Conservation (phyloP, 2,888 invertebrate species). For the Unio delphinus region DNA sequence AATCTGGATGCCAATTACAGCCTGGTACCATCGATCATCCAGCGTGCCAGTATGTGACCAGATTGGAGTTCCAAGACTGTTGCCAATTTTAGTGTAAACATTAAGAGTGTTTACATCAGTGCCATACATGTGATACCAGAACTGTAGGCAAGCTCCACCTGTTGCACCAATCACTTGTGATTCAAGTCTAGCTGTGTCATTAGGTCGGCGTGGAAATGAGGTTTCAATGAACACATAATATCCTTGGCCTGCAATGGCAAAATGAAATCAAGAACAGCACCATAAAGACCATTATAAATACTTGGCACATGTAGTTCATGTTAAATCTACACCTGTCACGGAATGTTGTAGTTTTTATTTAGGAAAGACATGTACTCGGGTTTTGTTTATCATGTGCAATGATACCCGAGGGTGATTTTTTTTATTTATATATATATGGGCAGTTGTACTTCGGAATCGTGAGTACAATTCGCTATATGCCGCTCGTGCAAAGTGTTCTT, state of each 20-base stretch:
- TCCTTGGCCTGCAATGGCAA: slow-evolving; percentile 65
- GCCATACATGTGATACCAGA: slow-evolving; percentile 68
- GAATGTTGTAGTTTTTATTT: too few relatives aligned
- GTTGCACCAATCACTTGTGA: slow-evolving; percentile 39
- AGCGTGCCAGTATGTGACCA: slow-evolving; percentile 57
- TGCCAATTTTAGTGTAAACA: slow-evolving; percentile 47
- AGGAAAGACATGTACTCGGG: too few relatives aligned
- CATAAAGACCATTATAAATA: too few relatives aligned
- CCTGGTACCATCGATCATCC: slow-evolving; percentile 56
- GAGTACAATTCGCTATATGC: too few relatives aligned
- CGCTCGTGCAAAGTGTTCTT: too few relatives aligned
- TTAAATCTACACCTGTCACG: too few relatives aligned
- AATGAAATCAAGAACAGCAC: background rate
- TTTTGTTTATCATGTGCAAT: too few relatives aligned
- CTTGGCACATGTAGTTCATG: too few relatives aligned
- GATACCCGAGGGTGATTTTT: too few relatives aligned
- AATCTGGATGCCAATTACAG: slow-evolving; percentile 28
- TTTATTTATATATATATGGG: too few relatives aligned
- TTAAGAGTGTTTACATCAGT: slow-evolving; percentile 58
- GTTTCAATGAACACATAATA: slow-evolving; percentile 61
- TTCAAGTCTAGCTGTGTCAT: slow-evolving; percentile 55
- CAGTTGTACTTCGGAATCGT: too few relatives aligned
- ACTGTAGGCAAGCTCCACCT: slow-evolving; percentile 46
- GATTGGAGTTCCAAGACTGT: slow-evolving; percentile 33
- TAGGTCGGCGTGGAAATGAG: slow-evolving; percentile 47